phyloP scores from a whole-genome alignment of 1,140 invertebrate species.

The Pachyrhynchus sulphureomaculatus region DNA sequence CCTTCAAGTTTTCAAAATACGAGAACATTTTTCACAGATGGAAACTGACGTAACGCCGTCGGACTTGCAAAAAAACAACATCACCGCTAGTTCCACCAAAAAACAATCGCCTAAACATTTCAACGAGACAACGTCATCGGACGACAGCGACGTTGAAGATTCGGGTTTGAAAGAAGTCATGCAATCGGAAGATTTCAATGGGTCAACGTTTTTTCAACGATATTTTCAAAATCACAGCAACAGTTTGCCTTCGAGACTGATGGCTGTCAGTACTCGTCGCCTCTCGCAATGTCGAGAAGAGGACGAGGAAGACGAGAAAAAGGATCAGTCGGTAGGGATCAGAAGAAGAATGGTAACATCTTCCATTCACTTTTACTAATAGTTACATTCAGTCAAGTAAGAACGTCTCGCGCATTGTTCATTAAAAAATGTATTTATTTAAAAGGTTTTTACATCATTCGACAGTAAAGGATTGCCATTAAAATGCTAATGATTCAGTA shows the following conservation, averaged over 20 bases:
- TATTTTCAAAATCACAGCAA: constrained; percentile 73
- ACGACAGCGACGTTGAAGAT: constrained; percentile 65
- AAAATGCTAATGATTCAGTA: too few relatives aligned
- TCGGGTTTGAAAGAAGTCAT: constrained; percentile 48
- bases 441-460: too few relatives aligned
- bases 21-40: constrained; percentile 14
- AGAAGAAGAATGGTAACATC: too few relatives aligned
- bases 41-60: constrained; percentile 29
- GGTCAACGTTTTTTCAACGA: constrained; percentile 63
- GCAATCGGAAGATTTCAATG: constrained; percentile 18
- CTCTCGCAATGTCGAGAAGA: constrained; percentile 80
- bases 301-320: constrained; percentile 72
- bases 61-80: neutral
- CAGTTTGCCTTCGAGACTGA: constrained; percentile 44
- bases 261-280: constrained; percentile 56
- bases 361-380: too few relatives aligned
- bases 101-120: neutral
- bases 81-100: neutral
- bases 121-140: constrained; percentile 37
- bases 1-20: neutral
- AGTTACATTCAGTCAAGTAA: too few relatives aligned
- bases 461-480: too few relatives aligned
- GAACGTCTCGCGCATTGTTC: too few relatives aligned
- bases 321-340: constrained; percentile 40
- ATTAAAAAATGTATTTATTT: too few relatives aligned